Base-by-base conservation (phyloP, 2,888 invertebrate genomes). In the Tenthredo livida region DNA sequence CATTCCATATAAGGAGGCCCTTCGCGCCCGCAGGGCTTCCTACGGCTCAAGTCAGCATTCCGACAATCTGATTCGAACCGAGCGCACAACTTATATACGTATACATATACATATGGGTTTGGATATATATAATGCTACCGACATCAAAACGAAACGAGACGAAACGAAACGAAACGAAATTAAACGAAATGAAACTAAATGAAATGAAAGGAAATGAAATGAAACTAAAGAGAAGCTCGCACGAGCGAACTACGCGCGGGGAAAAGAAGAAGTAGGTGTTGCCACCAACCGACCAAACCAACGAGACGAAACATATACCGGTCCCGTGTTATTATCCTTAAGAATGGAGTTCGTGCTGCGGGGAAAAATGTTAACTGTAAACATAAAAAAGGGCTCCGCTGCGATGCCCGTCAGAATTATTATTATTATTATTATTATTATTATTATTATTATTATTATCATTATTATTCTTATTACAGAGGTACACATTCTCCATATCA, bases 41-140 rank as follows among this genome's bases (percentile, higher is more conserved):
- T 87, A 88, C 87, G 86, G 87, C 85, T 88, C 86, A n/a, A n/a
- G n/a, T n/a, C n/a, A 85, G 87, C 90, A 90, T 91, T 91, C 90
- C 89, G 88, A 87, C 87, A 87, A 88, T 88, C 87, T 88, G 89
- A 88, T 87, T 90, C 89, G 86, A 89, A 54, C 87, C 83, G 83
- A 61, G 47, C 47, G 47, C 47, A 21, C n/a, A 37, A 61, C 61
- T 83, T 83, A 25, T 47, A 37, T n/a, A n/a, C n/a, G n/a, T n/a
- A n/a, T n/a, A n/a, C n/a, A n/a, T 37, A 50, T 29, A 65, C 80
- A 9, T 61, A 9, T 61, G 25, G 25, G 33, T 77, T 47, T 25
- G 25, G 61, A 61, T 25, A 50, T 25, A 4, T 33, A 33, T 33
- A 33, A 83, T 12, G 37, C 67, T 58, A 61, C 40, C 21, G 17